Percentiles rank a stretch among this genome's conserved stretches.
These are phyloP conservation scores for Thamnophis sirtalis DNA, from an alignment of 2,113 vertebrate genomes.

Conservation along the genomic window DNA sequence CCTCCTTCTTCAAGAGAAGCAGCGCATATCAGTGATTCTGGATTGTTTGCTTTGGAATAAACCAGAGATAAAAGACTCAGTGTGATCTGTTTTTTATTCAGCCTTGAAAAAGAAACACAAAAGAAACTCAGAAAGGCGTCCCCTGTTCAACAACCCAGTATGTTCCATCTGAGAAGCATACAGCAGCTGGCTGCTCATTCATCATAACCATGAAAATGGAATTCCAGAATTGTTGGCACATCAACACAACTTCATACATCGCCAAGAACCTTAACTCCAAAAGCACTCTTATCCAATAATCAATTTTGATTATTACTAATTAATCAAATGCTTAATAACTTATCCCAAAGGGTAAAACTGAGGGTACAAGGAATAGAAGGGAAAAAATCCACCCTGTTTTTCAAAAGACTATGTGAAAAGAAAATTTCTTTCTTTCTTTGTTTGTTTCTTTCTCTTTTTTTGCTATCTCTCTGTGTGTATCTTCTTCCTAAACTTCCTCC, in stretches of 20 bases:
- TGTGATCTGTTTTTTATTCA: neutral
- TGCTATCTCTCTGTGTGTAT: neutral
- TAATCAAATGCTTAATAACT: neutral
- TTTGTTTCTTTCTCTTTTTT: neutral
- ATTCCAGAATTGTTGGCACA: neutral
- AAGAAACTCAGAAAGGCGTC: neutral
- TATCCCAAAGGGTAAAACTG: neutral
- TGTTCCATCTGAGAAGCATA: neutral
- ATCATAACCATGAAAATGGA: neutral
- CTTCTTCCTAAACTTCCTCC: neutral
- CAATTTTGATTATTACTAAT: neutral
- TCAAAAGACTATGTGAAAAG: neutral
- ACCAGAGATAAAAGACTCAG: neutral
- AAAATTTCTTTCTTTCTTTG: neutral
- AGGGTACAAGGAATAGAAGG: neutral
- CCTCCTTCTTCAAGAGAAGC: neutral
- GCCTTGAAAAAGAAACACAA: neutral
- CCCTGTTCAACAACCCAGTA: neutral
- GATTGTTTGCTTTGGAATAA: neutral
- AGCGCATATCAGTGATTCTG: neutral
- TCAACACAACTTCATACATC: neutral
- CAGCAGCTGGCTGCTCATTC: neutral
- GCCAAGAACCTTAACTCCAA: neutral
- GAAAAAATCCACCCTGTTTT: neutral
- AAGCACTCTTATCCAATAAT: neutral